Evolutionary conservation across 2,797 vertebrate genomes (phyloP).

Genomic region (Rousettus madagascariensis): DNA sequence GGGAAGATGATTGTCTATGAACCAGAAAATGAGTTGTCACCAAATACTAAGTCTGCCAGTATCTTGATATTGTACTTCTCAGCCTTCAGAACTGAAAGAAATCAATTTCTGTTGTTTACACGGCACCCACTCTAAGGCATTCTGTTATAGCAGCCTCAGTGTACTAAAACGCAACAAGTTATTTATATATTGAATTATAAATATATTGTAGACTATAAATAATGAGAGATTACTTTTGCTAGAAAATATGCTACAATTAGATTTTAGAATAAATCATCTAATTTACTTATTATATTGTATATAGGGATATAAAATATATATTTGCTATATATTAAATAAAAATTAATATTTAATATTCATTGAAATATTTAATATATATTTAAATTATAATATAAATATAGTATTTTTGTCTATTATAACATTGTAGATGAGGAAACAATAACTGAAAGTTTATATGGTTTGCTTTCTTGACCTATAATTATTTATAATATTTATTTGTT

Average conservation of each 20-base stretch:
- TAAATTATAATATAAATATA: background rate
- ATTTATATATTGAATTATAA: background rate
- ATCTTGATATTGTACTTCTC: background rate
- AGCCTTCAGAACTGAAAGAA: background rate
- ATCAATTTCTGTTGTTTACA: background rate
- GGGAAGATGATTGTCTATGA: background rate
- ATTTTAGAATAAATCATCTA: background rate
- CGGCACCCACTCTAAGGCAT: background rate
- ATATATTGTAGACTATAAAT: background rate
- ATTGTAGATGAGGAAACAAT: background rate
- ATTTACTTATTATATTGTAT: background rate
- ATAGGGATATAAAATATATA: background rate
- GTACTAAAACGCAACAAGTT: background rate
- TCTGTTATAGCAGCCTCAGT: background rate
- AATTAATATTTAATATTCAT: background rate
- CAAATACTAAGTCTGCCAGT: background rate
- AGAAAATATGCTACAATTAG: background rate
- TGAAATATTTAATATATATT: background rate
- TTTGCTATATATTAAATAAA: background rate
- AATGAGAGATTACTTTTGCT: background rate
- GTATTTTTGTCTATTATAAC: background rate
- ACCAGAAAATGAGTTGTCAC: background rate
- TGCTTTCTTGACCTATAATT: background rate
- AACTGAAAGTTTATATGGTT: background rate
- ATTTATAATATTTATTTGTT: background rate